These are phyloP conservation scores for Speoplatyrhinus poulsoni DNA, from an alignment of 2,113 vertebrate species.

Conservation along the genomic window DNA sequence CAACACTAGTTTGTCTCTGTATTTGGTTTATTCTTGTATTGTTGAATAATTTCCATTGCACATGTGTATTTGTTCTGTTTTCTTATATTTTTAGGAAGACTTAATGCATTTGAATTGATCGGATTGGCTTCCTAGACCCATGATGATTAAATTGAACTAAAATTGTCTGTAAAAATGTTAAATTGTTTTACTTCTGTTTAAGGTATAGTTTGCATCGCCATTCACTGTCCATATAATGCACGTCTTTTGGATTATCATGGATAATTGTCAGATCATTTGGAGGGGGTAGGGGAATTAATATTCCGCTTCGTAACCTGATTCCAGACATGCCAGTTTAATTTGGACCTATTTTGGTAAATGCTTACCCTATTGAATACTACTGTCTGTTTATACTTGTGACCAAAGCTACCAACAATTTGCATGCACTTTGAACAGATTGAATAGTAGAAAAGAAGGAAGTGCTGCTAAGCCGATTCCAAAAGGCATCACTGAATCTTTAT, in stretches of 20 bases:
- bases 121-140: background rate
- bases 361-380: constrained; percentile 10
- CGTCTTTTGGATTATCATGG: background rate
- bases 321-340: background rate
- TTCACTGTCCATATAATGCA: background rate
- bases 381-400: constrained; percentile 18
- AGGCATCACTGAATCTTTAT: background rate
- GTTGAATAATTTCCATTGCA: background rate
- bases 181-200: background rate
- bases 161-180: background rate
- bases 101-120: background rate
- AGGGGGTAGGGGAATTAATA: background rate
- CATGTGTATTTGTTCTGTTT: constrained; percentile 17
- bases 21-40: constrained; percentile 11
- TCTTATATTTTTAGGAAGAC: background rate
- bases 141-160: background rate
- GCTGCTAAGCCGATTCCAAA: constrained; percentile 1
- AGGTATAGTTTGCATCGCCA: background rate
- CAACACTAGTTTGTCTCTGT: constrained; percentile 27
- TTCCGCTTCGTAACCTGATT: background rate
- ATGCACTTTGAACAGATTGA: constrained; percentile 35
- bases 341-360: background rate
- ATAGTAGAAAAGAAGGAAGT: background rate
- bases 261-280: background rate
- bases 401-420: constrained; percentile 22